phyloP scores from a whole-genome alignment of 2,113 vertebrate species.

The Cisticola juncidis region DNA sequence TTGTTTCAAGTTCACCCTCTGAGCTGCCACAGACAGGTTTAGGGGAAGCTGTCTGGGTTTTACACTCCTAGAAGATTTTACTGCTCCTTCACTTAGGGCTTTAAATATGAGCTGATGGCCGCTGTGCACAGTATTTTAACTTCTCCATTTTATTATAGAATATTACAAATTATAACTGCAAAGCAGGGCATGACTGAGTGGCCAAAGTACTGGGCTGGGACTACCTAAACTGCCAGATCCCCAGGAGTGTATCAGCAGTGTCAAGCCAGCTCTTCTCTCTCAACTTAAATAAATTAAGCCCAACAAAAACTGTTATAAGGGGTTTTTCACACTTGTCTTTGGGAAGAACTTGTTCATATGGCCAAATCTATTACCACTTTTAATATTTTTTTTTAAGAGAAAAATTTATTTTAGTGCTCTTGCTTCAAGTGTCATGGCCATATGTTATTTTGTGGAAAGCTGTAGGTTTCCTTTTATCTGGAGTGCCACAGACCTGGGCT shows the following conservation, averaged over 20 bases:
- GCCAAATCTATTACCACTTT: background rate
- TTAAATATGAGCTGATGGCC: background rate
- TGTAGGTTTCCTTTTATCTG: slow-evolving; percentile 10
- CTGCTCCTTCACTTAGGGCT: background rate
- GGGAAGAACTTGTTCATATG: background rate
- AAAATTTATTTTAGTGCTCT: background rate
- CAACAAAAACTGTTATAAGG: accelerated
- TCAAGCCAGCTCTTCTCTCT: background rate
- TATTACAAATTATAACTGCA: background rate
- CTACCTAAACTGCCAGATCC: background rate
- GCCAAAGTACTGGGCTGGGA: background rate
- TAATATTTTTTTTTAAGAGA: background rate
- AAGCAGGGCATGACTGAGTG: background rate
- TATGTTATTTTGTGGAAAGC: background rate
- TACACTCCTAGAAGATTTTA: background rate
- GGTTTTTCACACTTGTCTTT: background rate
- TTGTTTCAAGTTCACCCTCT: background rate
- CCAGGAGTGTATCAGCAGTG: background rate
- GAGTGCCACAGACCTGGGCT: background rate
- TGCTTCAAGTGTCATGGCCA: background rate
- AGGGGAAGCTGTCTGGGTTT: background rate
- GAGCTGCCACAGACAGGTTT: background rate
- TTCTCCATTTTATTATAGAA: background rate
- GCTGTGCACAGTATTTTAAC: background rate
- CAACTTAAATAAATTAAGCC: background rate